These are phyloP conservation scores for Chaenogobius annularis DNA, from an alignment of 2,113 vertebrate genomes.

Conservation along the genomic window DNA sequence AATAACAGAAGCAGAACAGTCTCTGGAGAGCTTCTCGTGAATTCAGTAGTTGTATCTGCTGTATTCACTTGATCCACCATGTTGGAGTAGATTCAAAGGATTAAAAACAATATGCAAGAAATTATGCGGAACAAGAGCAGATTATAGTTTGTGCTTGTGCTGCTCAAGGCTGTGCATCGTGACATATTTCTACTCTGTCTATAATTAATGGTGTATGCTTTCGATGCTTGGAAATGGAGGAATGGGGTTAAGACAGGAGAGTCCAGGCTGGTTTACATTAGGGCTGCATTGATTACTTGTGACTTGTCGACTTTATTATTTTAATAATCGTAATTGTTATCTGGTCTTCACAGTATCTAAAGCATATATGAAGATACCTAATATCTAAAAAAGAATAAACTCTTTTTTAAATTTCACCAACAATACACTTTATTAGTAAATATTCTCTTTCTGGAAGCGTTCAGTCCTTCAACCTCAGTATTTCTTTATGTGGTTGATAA, in stretches of 20 bases:
- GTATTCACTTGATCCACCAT: neutral
- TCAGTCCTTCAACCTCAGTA: too few species aligned
- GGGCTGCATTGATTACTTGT: too few species aligned
- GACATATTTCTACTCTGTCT: neutral
- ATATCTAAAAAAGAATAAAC: too few species aligned
- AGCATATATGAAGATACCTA: too few species aligned
- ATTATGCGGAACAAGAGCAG: neutral
- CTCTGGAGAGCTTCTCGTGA: neutral
- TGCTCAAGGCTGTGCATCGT: neutral
- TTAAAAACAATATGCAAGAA: slow-evolving; percentile 4
- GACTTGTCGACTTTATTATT: too few species aligned
- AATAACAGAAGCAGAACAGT: neutral
- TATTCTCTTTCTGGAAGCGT: too few species aligned
- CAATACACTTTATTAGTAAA: too few species aligned
- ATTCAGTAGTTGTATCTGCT: neutral
- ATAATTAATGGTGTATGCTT: slow-evolving; percentile 6
- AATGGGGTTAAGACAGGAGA: slow-evolving; percentile 34
- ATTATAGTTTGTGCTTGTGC: neutral
- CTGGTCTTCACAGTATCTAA: too few species aligned
- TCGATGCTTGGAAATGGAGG: slow-evolving; percentile 30
- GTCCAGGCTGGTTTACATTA: slow-evolving; percentile 4
- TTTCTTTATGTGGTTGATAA: too few species aligned
- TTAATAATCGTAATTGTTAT: too few species aligned
- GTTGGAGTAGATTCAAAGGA: neutral
- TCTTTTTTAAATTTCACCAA: too few species aligned